Base-by-base conservation (phyloP, 2,888 invertebrate genomes). In the Cosmia pyralina region DNA sequence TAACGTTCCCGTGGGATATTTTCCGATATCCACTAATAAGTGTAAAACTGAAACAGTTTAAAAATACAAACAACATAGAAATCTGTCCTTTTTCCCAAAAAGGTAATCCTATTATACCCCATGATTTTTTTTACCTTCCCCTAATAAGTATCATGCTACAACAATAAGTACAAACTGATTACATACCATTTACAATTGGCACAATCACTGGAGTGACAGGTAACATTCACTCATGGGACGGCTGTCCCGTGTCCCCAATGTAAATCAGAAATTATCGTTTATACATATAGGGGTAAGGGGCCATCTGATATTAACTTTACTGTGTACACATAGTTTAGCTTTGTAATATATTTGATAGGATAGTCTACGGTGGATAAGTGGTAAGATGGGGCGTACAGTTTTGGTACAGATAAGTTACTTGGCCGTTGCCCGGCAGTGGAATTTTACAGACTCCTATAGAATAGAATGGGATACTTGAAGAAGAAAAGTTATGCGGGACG, bases 171-270 rank as follows among this genome's bases (percentile, higher is more conserved):
- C 70, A 64, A 67, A 78, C 78, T 75, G 84, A 84, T 87, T 79
- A 78, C 85, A 84, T 85, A 87, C 82, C 84, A 83, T 75, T 77
- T 75, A 79, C 89, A 91, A 91, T 90, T 90, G 88, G 75, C 83
- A 82, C 85, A 89, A 91, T 90, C 90, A 88, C 76, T 62, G 82
- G 55, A 79, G 69, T 87, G 89, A 89, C 89, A 86, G 82, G 76
- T 81, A 76, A 77, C 83, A 80, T 44, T 60, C 41, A 60, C 89
- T 85, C 89, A 68, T 50, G 86, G 87, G 89, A 74, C 72, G 10
- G 1, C 7, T 57, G 60, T 64, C 60, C 69, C 75, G 64, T 69
- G 70, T 73, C 86, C 86, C 86, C 76, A 70, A 80, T 81, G 82
- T 80, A 85, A 82, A 85, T 84, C 75, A 71, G 72, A 72, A 78